These are phyloP conservation scores for Oreochromis grahami DNA, from an alignment of 2,797 vertebrate species.

Conservation along the genomic window DNA sequence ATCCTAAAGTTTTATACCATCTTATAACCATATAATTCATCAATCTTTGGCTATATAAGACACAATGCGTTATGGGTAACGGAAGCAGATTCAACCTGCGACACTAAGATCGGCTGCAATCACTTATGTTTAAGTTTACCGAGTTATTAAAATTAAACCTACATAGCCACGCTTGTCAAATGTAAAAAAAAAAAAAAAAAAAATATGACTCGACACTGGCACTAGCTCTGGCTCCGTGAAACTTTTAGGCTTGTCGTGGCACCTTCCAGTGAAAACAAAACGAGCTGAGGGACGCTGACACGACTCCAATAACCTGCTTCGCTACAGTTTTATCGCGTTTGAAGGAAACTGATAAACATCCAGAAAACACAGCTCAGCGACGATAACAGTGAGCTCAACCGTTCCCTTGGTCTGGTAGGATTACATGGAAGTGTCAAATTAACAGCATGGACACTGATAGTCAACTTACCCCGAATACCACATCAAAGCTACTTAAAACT, in stretches of 20 bases:
- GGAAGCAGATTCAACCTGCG: background rate
- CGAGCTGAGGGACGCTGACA: background rate
- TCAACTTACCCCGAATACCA: background rate
- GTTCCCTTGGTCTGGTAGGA: background rate
- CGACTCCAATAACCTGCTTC: background rate
- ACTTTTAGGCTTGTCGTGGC: background rate
- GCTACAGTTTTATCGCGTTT: background rate
- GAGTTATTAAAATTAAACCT: background rate
- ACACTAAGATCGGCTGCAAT: background rate
- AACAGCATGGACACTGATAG: background rate
- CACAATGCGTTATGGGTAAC: background rate
- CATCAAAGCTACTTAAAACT: slow-evolving; percentile 53
- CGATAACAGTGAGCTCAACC: background rate
- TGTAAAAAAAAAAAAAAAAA: background rate
- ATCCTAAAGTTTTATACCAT: background rate
- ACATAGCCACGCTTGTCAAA: background rate
- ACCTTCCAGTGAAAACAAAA: background rate
- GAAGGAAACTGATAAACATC: background rate
- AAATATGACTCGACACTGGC: background rate
- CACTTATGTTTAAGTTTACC: background rate
- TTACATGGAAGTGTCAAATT: background rate
- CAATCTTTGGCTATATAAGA: background rate
- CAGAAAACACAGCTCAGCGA: background rate
- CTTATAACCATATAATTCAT: background rate
- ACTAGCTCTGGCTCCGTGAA: background rate